Evolutionary conservation across 2,888 invertebrate genomes (phyloP), one percentile per base, ranked within the genome.

Genomic region (Leptarthrus brevirostris): DNA sequence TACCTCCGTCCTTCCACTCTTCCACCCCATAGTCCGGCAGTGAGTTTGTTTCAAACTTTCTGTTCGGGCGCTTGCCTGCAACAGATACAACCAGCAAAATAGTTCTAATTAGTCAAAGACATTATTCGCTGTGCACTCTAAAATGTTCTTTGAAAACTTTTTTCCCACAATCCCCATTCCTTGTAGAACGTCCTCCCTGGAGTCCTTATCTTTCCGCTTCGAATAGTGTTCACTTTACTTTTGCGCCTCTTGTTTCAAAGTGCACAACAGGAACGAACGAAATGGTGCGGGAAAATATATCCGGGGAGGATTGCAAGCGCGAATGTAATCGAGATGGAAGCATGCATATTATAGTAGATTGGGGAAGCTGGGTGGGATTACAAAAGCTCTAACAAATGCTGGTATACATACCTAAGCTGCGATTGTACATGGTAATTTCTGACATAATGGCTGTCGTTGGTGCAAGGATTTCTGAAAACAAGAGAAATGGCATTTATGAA

Each of bases 391-490:
- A 12, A 6, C 40, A 40, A 40, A 12, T 8, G 40, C 8, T 40
- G 2, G 40, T 40, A 40, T 40, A n/a, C n/a, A 61, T 77, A 83
- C 83, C 83, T 77, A 81, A 80, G 75, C 83, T 84, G 74, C 84
- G 82, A 80, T 84, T 85, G 73, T 82, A 79, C 81, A 83, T 80
- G 74, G 83, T 81, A 80, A 82, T 81, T 77, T 85, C 85, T 3
- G 93, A 89, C 71, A 90, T 89, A 76, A 88, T 88, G n/a, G 89
- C 87, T 1, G 93, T 93, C 30, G 93, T 93, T 36, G 94, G 94
- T 22, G 93, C 92, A 53, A 94, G 93, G 85, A 94, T 93, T 89
- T 94, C 94, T 94, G 88, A 76, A 86, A 86, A 75, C 73, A 69
- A 69, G 49, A 69, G 69, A 52, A 66, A 24, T 34, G 58, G 58